Percentiles rank a stretch among this genome's conserved stretches.
These are phyloP conservation scores for Creontiades dilutus DNA, from an alignment of 2,888 invertebrate species.

Conservation along the genomic window DNA sequence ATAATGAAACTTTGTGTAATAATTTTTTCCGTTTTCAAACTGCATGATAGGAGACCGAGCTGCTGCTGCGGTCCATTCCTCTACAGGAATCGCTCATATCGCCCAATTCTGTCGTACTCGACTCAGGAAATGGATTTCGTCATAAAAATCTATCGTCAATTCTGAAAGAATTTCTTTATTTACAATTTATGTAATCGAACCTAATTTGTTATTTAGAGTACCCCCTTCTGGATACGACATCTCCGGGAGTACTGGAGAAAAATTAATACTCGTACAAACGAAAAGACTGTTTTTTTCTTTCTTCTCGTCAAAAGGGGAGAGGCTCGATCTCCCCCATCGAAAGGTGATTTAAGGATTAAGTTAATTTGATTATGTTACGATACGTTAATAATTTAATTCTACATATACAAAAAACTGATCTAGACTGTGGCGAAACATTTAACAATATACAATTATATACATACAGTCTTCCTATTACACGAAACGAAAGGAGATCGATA, in stretches of 20 bases:
- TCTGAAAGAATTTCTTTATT: slow-evolving; percentile 38
- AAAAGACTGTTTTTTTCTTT: slow-evolving; percentile 17
- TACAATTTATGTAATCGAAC: slow-evolving; percentile 41
- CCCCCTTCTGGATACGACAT: neutral
- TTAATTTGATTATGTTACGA: slow-evolving; percentile 11
- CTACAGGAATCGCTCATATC: no score
- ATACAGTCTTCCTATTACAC: slow-evolving; percentile 54
- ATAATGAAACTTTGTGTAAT: no score
- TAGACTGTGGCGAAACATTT: slow-evolving; percentile 51
- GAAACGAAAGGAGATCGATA: neutral
- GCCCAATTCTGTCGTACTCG: no score
- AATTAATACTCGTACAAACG: neutral
- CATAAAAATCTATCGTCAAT: neutral
- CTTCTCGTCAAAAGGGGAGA: neutral
- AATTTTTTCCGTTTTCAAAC: no score
- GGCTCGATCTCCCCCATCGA: no score
- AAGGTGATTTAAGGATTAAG: slow-evolving; percentile 5
- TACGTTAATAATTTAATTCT: slow-evolving; percentile 30
- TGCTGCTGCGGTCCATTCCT: no score
- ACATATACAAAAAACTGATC: slow-evolving; percentile 47
- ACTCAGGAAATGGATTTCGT: no score
- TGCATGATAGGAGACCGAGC: no score
- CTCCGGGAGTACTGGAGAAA: neutral
- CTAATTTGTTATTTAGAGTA: slow-evolving; percentile 1
- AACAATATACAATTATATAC: slow-evolving; percentile 53